phyloP scores from a whole-genome alignment of 2,888 invertebrate genomes.

The Nemapogon koenigi region DNA sequence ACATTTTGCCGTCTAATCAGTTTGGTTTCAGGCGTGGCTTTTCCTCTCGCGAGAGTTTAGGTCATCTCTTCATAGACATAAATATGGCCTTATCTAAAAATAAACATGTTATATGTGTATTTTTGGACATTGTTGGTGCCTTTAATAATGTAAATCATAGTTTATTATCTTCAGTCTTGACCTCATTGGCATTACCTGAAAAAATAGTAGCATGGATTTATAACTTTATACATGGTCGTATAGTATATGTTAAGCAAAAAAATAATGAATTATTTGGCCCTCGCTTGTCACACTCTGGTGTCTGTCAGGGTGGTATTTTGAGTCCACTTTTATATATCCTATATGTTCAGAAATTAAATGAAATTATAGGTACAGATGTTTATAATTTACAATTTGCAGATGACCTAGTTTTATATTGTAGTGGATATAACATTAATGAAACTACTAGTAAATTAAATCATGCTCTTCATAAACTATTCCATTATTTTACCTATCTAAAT shows the following conservation, averaged over 20 bases:
- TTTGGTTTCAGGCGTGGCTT: constrained; percentile 11
- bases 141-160: constrained; percentile 14
- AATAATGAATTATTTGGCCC: constrained; percentile 12
- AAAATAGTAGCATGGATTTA: constrained; percentile 13
- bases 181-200: constrained; percentile 10
- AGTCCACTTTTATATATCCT: constrained; percentile 13
- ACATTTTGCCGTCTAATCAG: constrained; percentile 12
- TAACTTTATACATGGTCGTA: constrained; percentile 13
- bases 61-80: constrained; percentile 4
- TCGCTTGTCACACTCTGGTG: constrained; percentile 10
- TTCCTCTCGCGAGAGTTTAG: constrained; percentile 5
- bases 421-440: not conserved
- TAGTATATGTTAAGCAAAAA: constrained; percentile 14
- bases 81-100: not conserved
- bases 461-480: not conserved
- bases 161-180: constrained; percentile 8
- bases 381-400: constrained; percentile 14
- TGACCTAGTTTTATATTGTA: constrained; percentile 9
- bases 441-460: not conserved
- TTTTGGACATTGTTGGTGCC: constrained; percentile 12
- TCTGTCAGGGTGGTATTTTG: constrained; percentile 17
- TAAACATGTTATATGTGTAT: constrained; percentile 2
- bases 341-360: constrained; percentile 13
- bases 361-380: constrained; percentile 12
- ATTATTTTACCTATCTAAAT: constrained; percentile 8